Percentiles rank a stretch among this genome's conserved stretches.
phyloP scores from a whole-genome alignment of 2,888 invertebrate genomes.

The Lycia hirtaria region DNA sequence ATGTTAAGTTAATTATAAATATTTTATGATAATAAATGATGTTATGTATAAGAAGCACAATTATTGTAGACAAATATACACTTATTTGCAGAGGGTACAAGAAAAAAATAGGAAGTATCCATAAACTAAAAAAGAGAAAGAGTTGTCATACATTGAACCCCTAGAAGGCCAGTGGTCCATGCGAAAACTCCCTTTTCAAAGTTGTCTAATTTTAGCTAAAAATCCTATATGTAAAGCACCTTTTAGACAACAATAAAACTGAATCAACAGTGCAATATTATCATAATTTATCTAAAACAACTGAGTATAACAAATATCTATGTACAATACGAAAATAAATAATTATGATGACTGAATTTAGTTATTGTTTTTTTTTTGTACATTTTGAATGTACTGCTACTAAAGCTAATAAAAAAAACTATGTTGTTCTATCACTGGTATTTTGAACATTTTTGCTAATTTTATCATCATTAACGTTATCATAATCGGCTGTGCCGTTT shows the following conservation, averaged over 20 bases:
- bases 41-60: background rate
- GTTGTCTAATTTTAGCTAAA: background rate
- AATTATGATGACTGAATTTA: conserved; percentile 30
- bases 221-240: background rate
- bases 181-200: too few relatives aligned
- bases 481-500: conserved; percentile 64
- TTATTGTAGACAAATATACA: background rate
- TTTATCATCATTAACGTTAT: conserved; percentile 44
- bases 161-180: too few relatives aligned
- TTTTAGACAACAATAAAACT: conserved; percentile 4
- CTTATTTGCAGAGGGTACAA: too few relatives aligned
- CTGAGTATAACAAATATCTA: conserved; percentile 45
- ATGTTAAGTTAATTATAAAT: background rate
- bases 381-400: conserved; percentile 20
- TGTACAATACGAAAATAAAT: conserved; percentile 61
- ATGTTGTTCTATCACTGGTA: conserved; percentile 8
- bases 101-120: too few relatives aligned
- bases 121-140: too few relatives aligned
- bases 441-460: background rate
- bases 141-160: too few relatives aligned
- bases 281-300: conserved; percentile 52
- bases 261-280: conserved; percentile 39
- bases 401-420: too few relatives aligned
- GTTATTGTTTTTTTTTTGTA: conserved; percentile 25
- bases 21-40: background rate